Conservation (phyloP, 2,797 vertebrate species). For the Lemur catta region DNA sequence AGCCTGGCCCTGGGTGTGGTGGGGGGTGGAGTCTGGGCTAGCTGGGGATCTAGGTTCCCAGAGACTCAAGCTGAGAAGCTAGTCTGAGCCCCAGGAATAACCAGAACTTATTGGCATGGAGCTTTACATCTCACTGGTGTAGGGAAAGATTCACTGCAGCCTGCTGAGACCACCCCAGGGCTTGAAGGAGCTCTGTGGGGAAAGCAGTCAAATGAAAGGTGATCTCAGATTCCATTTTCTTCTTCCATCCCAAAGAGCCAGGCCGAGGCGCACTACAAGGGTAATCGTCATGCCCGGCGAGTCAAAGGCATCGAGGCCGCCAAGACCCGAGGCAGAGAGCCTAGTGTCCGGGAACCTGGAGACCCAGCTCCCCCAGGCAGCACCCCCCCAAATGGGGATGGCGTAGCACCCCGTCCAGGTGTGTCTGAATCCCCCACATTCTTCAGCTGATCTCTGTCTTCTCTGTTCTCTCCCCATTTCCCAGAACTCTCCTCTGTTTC, state of each 20-base stretch:
- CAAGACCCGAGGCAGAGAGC: slow-evolving; percentile 89
- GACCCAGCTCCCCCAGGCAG: slow-evolving; percentile 81
- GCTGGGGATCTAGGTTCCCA: neutral
- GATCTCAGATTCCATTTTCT: slow-evolving; percentile 54
- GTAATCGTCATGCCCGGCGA: slow-evolving; percentile 94
- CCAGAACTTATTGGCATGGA: neutral
- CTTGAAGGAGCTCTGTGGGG: slow-evolving; percentile 8
- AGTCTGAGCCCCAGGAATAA: neutral
- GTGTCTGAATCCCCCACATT: neutral
- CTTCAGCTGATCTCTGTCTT: neutral
- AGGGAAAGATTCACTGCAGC: neutral
- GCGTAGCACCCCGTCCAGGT: slow-evolving; percentile 79
- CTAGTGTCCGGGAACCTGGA: slow-evolving; percentile 85
- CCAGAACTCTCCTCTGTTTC: slow-evolving; percentile 8
- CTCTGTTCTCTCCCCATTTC: neutral
- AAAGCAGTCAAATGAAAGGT: neutral
- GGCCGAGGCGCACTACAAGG: slow-evolving; percentile 96
- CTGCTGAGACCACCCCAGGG: neutral
- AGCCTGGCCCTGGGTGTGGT: neutral
- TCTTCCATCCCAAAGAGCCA: slow-evolving; percentile 87
- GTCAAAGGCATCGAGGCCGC: slow-evolving; percentile 96
- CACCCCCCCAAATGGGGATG: slow-evolving; percentile 76
- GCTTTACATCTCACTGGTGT: neutral
- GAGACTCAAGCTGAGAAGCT: neutral
- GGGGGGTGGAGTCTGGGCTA: neutral